Conservation (phyloP, 2,888 invertebrate genomes). For the Lepetodrilus schrolli region DNA sequence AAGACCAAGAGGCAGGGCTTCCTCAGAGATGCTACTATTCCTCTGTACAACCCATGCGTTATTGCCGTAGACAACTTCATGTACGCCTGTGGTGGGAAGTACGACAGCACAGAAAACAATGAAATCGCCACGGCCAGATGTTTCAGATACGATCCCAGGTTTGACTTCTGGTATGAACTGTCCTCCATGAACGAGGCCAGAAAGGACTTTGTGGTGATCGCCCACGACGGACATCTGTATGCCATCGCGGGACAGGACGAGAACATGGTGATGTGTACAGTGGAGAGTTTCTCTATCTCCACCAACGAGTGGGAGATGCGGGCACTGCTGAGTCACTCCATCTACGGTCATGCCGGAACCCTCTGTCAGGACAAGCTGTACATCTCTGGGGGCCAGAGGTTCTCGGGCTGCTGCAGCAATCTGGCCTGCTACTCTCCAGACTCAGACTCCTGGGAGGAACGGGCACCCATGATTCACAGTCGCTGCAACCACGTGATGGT, state of each 20-base stretch:
- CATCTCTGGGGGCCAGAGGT: constrained; percentile 72
- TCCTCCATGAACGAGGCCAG: constrained; percentile 74
- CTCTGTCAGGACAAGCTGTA: constrained; percentile 66
- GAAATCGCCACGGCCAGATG: constrained; percentile 74
- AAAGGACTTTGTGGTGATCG: constrained; percentile 72
- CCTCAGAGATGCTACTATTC: constrained; percentile 69
- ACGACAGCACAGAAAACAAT: constrained; percentile 72
- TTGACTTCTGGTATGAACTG: constrained; percentile 72
- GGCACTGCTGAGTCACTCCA: constrained; percentile 65
- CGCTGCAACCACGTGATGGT: constrained; percentile 72
- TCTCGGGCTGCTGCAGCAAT: constrained; percentile 70
- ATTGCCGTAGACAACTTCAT: constrained; percentile 74
- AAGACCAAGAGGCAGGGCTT: constrained; percentile 66
- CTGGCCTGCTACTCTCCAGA: constrained; percentile 65
- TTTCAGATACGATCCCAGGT: constrained; percentile 74
- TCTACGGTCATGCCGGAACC: constrained; percentile 72
- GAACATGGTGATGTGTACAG: constrained; percentile 73
- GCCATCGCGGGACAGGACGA: constrained; percentile 74
- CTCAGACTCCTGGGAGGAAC: constrained; percentile 68
- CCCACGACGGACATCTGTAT: constrained; percentile 61
- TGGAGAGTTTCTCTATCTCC: constrained; percentile 70
- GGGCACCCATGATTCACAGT: constrained; percentile 64
- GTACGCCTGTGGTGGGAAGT: constrained; percentile 75
- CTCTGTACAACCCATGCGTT: constrained; percentile 72
- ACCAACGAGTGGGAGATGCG: constrained; percentile 72